Base-by-base conservation (phyloP, 2,113 vertebrate species). In the Pachyramphus minor region DNA sequence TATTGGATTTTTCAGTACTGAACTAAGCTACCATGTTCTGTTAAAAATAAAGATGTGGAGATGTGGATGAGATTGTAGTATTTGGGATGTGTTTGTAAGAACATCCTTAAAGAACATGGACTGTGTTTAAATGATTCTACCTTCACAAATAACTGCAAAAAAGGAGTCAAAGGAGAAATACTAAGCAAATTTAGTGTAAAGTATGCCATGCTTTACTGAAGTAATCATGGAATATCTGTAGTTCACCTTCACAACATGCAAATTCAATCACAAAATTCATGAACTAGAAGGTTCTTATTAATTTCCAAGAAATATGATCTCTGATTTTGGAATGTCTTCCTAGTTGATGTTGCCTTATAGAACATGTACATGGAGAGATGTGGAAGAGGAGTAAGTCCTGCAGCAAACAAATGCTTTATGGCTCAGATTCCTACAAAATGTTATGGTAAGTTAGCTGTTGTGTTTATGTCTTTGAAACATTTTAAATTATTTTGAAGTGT, bases 401-500 rank as follows among this genome's bases (percentile, higher is more conserved):
- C 5, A 63, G 62, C 27, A 45, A 92, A 77, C 21, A 62, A 50
- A 69, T 37, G 42, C 92, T 78, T 66, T 39, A 64, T 20, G 86
- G n/a, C 67, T 90, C 16, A 79, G 22, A 44, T 78, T 84, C 87
- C 44, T 33, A 44, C 18, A 50, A 37, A 80, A 41, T 59, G 52
- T 86, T 73, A 76, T 50, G 14, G 35, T 9, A 80, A 30, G 14
- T 85, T 84, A 93, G 74, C 58, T 91, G 62, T 78, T 96, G 69
- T 83, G 52, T 59, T 95, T 85, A 41, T 71, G 27, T 39, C 89
- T 95, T 81, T 41, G 30, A 41, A 93, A 89, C 3, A 31, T 73
- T 77, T 82, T 30, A 88, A 95, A 96, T 90, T 95, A 94, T 96
- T 97, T 91, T 92, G 37, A 72, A 95, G 84, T 35, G 17, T 25